These are phyloP conservation scores for Phrynocephalus vlangalii DNA, from an alignment of 2,797 vertebrate species.

Conservation along the genomic window DNA sequence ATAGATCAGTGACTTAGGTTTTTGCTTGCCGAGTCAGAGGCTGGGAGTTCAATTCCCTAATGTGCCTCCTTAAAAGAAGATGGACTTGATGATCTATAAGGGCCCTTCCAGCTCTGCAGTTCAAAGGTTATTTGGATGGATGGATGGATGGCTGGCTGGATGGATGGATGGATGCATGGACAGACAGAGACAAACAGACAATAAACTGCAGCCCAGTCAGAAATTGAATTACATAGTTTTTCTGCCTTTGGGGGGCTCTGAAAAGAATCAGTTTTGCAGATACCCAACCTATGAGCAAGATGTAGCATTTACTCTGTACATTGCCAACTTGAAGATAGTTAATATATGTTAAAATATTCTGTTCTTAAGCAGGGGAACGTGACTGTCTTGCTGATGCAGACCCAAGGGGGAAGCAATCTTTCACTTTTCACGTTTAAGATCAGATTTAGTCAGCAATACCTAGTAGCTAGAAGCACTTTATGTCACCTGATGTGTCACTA, in stretches of 20 bases:
- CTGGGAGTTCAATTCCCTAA: too few species aligned
- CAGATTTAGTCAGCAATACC: rapidly evolving
- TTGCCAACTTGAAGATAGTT: neutral
- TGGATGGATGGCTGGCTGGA: too few species aligned
- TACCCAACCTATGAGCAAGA: constrained; percentile 10
- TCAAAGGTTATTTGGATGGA: too few species aligned
- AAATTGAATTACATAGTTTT: rapidly evolving
- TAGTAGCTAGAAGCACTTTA: rapidly evolving
- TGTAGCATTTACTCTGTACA: neutral
- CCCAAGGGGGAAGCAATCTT: neutral
- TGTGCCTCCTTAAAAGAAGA: too few species aligned
- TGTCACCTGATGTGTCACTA: neutral
- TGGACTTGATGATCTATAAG: too few species aligned
- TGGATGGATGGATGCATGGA: too few species aligned
- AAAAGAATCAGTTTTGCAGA: neutral
- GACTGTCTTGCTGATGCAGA: neutral
- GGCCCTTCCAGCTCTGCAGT: too few species aligned
- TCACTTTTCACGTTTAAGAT: neutral
- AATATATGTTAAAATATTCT: constrained; percentile 24
- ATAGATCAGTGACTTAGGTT: too few species aligned
- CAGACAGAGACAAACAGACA: too few species aligned
- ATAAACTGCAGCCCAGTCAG: neutral
- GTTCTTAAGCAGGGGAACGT: neutral
- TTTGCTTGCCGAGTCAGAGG: too few species aligned
- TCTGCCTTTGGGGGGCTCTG: neutral